Base-by-base conservation (phyloP, 2,113 vertebrate species). In the Isichthys henryi region DNA sequence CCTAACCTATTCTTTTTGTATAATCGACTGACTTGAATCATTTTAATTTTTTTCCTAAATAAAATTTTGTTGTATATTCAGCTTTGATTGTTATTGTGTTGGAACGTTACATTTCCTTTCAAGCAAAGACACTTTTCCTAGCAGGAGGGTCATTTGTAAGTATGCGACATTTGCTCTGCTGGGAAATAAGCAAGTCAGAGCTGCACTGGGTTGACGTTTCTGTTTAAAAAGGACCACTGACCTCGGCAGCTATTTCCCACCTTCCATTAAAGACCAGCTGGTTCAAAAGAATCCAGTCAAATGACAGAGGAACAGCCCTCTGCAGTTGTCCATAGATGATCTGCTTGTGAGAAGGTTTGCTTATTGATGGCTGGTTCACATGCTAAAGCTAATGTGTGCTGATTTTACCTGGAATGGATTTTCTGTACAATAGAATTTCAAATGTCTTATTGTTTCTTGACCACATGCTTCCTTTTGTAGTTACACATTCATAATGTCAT, bases 151-250 rank as follows among this genome's bases (percentile, higher is more conserved):
- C 39, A 77, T 39, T 77, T 77, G 70, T 39, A 77, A 35, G 13
- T 5, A 39, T 7, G 27, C 13, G 27, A 8, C 82, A 85, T 85
- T 46, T 49, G 21, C 82, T 85, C 23, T 11, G 3, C 46, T 48
- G 35, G 23, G n/a, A 1, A 85, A 85, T 11, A 85, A 84, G 46
- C 45, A 49, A 11, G 10, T 17, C 9, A 50, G 43, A 85, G 46
- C 83, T 50, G 46, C 46, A 62, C 17, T 77, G 39, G 19, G 70
- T 23, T 1, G 52, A 48, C 13, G 45, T 85, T 86, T 77, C 88
- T 86, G 70, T 85, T 88, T 88, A 83, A 74, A 88, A 53, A 53
- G 82, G 70, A 74, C 4, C 62, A 66, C 88, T 88, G 19, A 85
- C 46, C 48, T 80, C 19, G 6, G 15, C 46, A 53, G 88, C 27